Evolutionary conservation across 2,888 invertebrate genomes (phyloP).

Genomic region (Ecdyonurus torrentis): DNA sequence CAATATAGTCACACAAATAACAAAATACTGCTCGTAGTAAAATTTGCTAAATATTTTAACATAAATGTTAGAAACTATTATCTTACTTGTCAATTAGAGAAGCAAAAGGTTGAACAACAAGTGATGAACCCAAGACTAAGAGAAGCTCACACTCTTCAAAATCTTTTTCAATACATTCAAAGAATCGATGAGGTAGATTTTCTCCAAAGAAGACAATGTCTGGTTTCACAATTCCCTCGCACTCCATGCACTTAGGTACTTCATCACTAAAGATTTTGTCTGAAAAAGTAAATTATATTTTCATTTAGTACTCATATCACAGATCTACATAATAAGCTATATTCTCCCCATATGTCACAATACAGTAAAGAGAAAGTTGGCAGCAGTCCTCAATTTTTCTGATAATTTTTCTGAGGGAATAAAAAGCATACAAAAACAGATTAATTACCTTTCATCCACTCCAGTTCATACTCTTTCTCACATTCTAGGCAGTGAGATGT

Average conservation of each 20-base stretch:
- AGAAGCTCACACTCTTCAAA: constrained; percentile 76
- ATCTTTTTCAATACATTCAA: constrained; percentile 47
- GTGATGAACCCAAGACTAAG: constrained; percentile 87
- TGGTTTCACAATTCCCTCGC: constrained; percentile 72
- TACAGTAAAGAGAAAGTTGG: too few relatives aligned
- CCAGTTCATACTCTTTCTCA: constrained; percentile 47
- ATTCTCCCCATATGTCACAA: too few relatives aligned
- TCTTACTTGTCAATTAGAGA: constrained; percentile 61
- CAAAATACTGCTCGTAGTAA: background rate
- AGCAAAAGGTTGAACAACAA: constrained; percentile 90
- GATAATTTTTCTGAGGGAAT: too few relatives aligned
- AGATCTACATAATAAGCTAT: too few relatives aligned
- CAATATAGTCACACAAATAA: background rate
- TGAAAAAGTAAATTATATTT: too few relatives aligned
- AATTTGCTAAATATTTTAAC: too few relatives aligned
- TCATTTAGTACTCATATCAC: too few relatives aligned
- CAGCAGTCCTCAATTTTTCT: too few relatives aligned
- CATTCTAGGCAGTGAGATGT: constrained; percentile 76
- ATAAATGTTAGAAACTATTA: background rate
- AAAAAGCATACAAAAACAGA: background rate
- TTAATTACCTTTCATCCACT: constrained; percentile 66
- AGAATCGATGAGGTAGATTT: constrained; percentile 63
- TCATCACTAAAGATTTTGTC: constrained; percentile 53
- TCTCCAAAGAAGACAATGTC: constrained; percentile 96
- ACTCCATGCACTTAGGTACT: constrained; percentile 60